These are phyloP conservation scores for Dryobota labecula DNA, from an alignment of 2,888 invertebrate genomes.

Conservation along the genomic window DNA sequence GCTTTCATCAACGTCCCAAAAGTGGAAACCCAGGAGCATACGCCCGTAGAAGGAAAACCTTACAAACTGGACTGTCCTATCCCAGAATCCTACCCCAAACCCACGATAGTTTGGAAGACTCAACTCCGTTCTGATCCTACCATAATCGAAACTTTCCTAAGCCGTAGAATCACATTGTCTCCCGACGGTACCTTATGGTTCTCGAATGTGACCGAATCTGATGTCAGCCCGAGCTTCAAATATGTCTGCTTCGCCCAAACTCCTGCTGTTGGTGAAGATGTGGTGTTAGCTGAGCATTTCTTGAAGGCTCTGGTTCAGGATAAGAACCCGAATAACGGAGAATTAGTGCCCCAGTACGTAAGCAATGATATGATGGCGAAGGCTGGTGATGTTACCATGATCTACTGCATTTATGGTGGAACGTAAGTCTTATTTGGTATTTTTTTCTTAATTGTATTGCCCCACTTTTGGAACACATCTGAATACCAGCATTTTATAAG, in stretches of 20 bases:
- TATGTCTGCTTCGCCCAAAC: slow-evolving; percentile 81
- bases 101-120: slow-evolving; percentile 78
- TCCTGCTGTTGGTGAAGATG: slow-evolving; percentile 73
- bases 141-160: slow-evolving; percentile 67
- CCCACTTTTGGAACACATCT: too few relatives aligned
- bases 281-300: slow-evolving; percentile 77
- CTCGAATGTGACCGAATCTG: slow-evolving; percentile 77
- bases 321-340: slow-evolving; percentile 69
- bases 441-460: background rate
- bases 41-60: slow-evolving; percentile 78
- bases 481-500: too few relatives aligned
- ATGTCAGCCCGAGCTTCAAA: slow-evolving; percentile 73
- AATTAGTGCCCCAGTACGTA: slow-evolving; percentile 77
- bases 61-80: slow-evolving; percentile 79
- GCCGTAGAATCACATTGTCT: slow-evolving; percentile 74
- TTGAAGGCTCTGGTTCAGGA: slow-evolving; percentile 73
- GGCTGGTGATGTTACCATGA: slow-evolving; percentile 75
- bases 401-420: slow-evolving; percentile 86
- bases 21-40: slow-evolving; percentile 70
- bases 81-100: slow-evolving; percentile 80
- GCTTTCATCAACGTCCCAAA: slow-evolving; percentile 72
- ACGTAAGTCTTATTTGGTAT: slow-evolving; percentile 75
- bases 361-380: slow-evolving; percentile 76
- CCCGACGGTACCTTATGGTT: slow-evolving; percentile 82
- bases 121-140: slow-evolving; percentile 70